These are phyloP conservation scores for Siniperca chuatsi DNA, from an alignment of 2,113 vertebrate genomes.

Conservation along the genomic window DNA sequence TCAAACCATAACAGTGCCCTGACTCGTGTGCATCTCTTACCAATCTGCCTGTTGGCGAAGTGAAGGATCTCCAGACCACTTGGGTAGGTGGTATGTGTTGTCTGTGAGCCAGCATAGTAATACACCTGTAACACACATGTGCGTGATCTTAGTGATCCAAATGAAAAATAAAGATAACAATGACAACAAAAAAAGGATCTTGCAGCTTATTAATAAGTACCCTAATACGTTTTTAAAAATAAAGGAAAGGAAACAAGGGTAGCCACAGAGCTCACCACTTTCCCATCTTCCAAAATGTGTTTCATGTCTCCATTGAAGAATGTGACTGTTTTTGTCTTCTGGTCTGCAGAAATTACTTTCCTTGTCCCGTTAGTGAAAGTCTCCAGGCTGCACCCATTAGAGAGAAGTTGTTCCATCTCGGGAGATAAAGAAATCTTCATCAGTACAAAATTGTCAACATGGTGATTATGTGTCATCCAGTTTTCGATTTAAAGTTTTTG, in stretches of 20 bases:
- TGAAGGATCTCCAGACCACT: constrained; percentile 75
- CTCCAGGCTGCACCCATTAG: constrained; percentile 57
- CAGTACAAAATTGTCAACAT: neutral
- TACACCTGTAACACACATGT: constrained; percentile 79
- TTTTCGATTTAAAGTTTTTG: neutral
- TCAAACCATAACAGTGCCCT: neutral
- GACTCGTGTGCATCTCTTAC: constrained; percentile 52
- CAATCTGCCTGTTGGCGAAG: constrained; percentile 84
- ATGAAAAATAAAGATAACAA: neutral
- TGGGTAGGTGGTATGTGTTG: constrained; percentile 78
- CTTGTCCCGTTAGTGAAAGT: constrained; percentile 70
- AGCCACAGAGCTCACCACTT: constrained; percentile 67
- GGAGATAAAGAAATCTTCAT: neutral
- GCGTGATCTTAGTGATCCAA: neutral
- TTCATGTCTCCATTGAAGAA: constrained; percentile 85
- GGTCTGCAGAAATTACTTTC: constrained; percentile 79
- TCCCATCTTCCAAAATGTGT: constrained; percentile 79
- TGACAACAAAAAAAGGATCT: neutral
- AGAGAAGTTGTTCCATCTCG: constrained; percentile 75
- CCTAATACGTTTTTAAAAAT: no score
- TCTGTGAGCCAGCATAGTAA: constrained; percentile 80
- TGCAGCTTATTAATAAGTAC: neutral
- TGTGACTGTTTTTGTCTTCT: constrained; percentile 58
- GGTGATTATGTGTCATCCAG: neutral
- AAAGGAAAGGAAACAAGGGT: no score